Conservation (phyloP, 2,113 vertebrate genomes). For the Phocoena sinus region DNA sequence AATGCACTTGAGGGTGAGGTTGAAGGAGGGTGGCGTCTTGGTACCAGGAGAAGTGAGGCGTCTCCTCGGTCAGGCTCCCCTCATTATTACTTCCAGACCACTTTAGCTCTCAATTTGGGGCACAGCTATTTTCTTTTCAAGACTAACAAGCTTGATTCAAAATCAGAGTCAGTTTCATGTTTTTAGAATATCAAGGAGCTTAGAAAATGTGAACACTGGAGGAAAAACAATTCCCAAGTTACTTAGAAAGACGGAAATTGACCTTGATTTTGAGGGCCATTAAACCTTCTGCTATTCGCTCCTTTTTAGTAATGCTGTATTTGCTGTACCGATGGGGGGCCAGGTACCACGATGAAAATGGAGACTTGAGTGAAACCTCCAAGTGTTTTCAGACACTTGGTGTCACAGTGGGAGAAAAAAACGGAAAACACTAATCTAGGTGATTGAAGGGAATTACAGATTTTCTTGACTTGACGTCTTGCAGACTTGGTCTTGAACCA, state of each 20-base stretch:
- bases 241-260: background rate
- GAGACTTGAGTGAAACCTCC: rapidly evolving
- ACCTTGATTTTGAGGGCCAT: background rate
- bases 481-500: too few species aligned
- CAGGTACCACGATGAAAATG: rapidly evolving
- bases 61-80: rapidly evolving
- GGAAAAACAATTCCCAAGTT: background rate
- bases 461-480: background rate
- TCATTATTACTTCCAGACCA: rapidly evolving
- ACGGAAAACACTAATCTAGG: rapidly evolving
- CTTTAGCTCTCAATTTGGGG: rapidly evolving
- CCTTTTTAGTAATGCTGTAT: rapidly evolving
- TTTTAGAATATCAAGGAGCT: background rate
- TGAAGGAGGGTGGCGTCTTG: rapidly evolving
- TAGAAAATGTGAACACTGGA: background rate
- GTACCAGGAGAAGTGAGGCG: rapidly evolving
- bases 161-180: background rate
- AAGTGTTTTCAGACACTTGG: background rate
- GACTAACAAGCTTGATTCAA: background rate
- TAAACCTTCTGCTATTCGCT: too few species aligned
- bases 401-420: rapidly evolving
- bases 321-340: rapidly evolving
- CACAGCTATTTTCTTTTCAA: background rate
- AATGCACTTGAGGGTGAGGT: rapidly evolving
- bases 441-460: rapidly evolving